Evolutionary conservation across 2,797 vertebrate species (phyloP).

Genomic region (Thamnophis elegans): DNA sequence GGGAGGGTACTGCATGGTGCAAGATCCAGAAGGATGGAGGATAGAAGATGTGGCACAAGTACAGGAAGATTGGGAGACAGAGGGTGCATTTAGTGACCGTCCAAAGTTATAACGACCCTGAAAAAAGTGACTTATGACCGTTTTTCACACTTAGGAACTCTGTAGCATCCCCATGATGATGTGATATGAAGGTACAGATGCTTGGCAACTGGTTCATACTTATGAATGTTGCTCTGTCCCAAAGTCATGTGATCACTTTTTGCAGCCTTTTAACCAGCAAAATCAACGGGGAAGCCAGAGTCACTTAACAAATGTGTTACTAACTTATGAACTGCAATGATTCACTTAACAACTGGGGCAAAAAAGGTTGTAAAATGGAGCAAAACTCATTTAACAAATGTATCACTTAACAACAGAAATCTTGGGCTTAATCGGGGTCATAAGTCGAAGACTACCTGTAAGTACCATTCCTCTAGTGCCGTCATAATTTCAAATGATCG

Average conservation of each 20-base stretch:
- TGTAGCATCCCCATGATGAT: no score
- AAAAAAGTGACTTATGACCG: no score
- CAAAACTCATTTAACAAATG: neutral
- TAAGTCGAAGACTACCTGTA: neutral
- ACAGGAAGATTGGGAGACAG: neutral
- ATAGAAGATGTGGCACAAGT: neutral
- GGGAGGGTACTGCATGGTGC: neutral
- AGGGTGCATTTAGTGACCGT: neutral
- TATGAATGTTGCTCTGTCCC: neutral
- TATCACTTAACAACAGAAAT: neutral
- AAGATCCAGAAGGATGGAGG: neutral
- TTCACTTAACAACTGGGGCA: neutral
- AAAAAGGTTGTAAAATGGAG: neutral
- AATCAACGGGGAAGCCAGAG: neutral
- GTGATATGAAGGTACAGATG: neutral
- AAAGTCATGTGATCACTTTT: neutral
- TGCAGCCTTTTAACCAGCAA: neutral
- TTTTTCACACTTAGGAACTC: no score
- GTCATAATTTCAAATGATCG: neutral
- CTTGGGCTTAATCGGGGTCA: neutral
- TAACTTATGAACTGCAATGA: neutral
- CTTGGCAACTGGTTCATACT: neutral
- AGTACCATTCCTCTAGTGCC: neutral
- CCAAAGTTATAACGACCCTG: no score
- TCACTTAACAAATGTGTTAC: neutral